These are phyloP conservation scores for Scaptomyza graminum DNA, from an alignment of 1,140 invertebrate genomes.

Conservation along the genomic window DNA sequence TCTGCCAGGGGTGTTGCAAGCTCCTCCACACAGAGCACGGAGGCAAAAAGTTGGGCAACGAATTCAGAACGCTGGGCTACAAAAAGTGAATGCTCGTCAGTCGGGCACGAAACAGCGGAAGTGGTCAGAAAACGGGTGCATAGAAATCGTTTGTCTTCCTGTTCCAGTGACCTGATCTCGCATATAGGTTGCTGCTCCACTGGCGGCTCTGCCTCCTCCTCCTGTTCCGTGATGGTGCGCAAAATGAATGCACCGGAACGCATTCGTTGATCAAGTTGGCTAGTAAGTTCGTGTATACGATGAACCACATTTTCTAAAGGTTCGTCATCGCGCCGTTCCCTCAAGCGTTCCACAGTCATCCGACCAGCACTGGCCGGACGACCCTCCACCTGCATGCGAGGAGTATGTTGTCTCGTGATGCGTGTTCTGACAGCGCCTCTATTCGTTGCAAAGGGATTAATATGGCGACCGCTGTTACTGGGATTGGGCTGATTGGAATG, in stretches of 20 bases:
- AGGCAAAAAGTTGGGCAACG: slow-evolving; percentile 58
- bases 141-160: slow-evolving; percentile 52
- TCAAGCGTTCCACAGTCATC: slow-evolving; percentile 28
- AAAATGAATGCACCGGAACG: slow-evolving; percentile 6
- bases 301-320: not conserved
- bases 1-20: slow-evolving; percentile 1
- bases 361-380: slow-evolving; percentile 2
- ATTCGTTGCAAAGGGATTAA: slow-evolving; percentile 16
- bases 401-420: slow-evolving; percentile 11
- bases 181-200: not conserved
- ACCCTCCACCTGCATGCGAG: slow-evolving; percentile 23
- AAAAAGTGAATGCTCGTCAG: slow-evolving; percentile 45
- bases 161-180: slow-evolving; percentile 19
- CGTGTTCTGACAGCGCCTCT: slow-evolving; percentile 2
- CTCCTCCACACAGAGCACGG: slow-evolving; percentile 59
- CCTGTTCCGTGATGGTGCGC: slow-evolving; percentile 37
- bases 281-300: slow-evolving; percentile 25
- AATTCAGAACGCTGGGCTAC: slow-evolving; percentile 59
- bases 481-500: slow-evolving; percentile 11
- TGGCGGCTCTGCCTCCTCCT: slow-evolving; percentile 10
- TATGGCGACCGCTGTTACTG: slow-evolving; percentile 1
- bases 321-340: not conserved
- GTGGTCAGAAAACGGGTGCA: slow-evolving; percentile 52
- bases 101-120: not conserved
- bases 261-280: slow-evolving; percentile 4